These are phyloP conservation scores for Taxidea taxus DNA, from an alignment of 2,113 vertebrate species.

Conservation along the genomic window DNA sequence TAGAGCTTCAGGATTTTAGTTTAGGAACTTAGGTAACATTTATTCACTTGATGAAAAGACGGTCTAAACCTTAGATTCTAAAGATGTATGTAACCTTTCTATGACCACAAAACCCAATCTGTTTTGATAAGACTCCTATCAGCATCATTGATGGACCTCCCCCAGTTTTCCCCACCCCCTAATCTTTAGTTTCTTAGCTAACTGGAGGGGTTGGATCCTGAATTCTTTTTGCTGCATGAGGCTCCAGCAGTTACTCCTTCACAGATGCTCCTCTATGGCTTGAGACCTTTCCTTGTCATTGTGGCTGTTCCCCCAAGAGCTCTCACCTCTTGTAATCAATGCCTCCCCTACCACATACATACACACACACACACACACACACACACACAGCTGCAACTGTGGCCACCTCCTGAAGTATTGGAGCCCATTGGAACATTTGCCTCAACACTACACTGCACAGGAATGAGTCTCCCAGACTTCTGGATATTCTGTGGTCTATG, in stretches of 20 bases:
- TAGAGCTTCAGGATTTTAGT: neutral
- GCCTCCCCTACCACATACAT: neutral
- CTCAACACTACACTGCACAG: neutral
- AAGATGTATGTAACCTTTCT: neutral
- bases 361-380: too few species aligned
- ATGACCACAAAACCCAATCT: neutral
- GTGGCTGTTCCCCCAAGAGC: neutral
- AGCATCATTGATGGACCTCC: neutral
- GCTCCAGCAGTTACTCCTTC: neutral
- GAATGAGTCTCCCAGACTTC: neutral
- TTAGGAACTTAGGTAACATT: neutral
- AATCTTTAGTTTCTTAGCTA: neutral
- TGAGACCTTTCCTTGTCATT: neutral
- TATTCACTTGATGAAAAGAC: neutral
- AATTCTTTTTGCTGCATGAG: neutral
- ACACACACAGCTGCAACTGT: neutral
- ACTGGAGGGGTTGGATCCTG: neutral
- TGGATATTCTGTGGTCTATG: neutral
- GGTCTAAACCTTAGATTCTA: neutral
- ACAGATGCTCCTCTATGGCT: neutral
- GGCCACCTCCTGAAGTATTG: neutral
- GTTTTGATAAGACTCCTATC: neutral
- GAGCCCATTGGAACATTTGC: neutral
- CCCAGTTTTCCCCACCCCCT: neutral
- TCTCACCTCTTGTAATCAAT: neutral